These are phyloP conservation scores for Zalophus californianus DNA, from an alignment of 2,797 vertebrate genomes.

Conservation along the genomic window DNA sequence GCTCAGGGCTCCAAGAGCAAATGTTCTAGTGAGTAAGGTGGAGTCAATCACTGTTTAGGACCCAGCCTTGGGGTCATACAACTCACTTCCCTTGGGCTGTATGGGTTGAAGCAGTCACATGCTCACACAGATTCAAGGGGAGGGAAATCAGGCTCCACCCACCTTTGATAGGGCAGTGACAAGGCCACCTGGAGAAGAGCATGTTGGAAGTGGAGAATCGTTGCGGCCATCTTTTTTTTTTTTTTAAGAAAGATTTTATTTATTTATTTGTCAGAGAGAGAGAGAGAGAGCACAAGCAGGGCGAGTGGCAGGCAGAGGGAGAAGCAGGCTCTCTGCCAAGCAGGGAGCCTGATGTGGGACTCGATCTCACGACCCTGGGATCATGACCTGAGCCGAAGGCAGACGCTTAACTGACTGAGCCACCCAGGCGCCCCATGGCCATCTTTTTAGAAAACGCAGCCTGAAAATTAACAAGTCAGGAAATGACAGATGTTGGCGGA, in stretches of 20 bases:
- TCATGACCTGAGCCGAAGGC: too few relatives aligned
- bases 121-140: neutral
- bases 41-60: neutral
- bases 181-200: neutral
- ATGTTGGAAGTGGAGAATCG: neutral
- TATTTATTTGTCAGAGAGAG: too few relatives aligned
- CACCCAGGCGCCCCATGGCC: neutral
- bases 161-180: neutral
- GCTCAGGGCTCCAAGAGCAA: neutral
- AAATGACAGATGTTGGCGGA: too few relatives aligned
- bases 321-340: too few relatives aligned
- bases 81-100: neutral
- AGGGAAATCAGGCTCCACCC: neutral
- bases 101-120: neutral
- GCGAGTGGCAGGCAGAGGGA: too few relatives aligned
- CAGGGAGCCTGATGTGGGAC: too few relatives aligned
- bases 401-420: too few relatives aligned
- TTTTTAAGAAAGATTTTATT: too few relatives aligned
- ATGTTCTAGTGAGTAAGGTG: neutral
- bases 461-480: too few relatives aligned
- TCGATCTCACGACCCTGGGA: too few relatives aligned
- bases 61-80: neutral
- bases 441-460: neutral
- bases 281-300: too few relatives aligned
- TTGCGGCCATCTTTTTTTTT: neutral